These are phyloP conservation scores for Acridotheres tristis DNA, from an alignment of 2,797 vertebrate genomes.

Conservation along the genomic window DNA sequence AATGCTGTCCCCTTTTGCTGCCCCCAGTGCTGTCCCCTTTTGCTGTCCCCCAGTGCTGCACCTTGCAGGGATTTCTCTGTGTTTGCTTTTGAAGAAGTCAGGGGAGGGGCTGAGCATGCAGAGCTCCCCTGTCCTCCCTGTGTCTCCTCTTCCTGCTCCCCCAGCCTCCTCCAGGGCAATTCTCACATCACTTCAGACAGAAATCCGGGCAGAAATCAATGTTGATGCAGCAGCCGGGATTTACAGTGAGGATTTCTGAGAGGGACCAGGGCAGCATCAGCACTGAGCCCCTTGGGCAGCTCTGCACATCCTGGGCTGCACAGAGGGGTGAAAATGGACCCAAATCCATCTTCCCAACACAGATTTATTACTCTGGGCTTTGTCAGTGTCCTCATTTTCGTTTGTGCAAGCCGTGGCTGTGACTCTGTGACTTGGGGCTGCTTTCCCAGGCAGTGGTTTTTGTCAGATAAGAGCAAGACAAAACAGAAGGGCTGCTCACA, in stretches of 20 bases:
- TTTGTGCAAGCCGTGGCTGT: not conserved
- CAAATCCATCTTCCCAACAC: not conserved
- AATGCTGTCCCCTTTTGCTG: not conserved
- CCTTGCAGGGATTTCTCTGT: not conserved
- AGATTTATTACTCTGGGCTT: not conserved
- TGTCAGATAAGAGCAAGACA: not conserved
- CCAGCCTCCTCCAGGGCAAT: rapidly evolving
- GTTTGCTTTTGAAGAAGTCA: not conserved
- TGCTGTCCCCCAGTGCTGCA: rapidly evolving
- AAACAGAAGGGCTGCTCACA: not conserved
- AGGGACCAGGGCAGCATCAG: not conserved
- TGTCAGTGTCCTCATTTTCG: rapidly evolving
- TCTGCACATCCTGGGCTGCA: not conserved
- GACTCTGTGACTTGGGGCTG: not conserved
- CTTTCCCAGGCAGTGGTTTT: not conserved
- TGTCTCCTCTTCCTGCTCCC: not conserved
- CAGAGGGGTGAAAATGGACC: not conserved
- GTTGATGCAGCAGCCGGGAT: not conserved
- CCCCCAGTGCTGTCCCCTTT: not conserved
- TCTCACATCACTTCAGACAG: rapidly evolving
- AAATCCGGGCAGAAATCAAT: not conserved
- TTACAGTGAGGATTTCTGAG: rapidly evolving
- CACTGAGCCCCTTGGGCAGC: rapidly evolving
- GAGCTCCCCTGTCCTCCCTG: not conserved
- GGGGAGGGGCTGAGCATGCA: not conserved